Evolutionary conservation across 2,888 invertebrate genomes (phyloP), one percentile per base, ranked within the genome.

Genomic region (Eurois occulta): DNA sequence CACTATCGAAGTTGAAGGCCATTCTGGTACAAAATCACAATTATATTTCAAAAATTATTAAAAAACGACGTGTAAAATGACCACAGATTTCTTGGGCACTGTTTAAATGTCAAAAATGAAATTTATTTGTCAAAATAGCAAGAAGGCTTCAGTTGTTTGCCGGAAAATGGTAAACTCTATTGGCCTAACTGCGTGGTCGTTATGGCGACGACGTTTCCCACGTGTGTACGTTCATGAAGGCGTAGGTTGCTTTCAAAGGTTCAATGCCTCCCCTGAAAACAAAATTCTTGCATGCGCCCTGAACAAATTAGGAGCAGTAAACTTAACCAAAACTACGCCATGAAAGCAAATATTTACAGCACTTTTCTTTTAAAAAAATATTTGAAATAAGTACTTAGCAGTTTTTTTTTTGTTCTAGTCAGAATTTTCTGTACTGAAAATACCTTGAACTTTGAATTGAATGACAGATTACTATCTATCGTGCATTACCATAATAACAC

Each of bases 1-100:
- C 96, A 81, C 96, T 96, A 80, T 96, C 95, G 90, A 96, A 96
- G 89, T 95, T 95, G 86, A 90, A 96, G 72, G 96, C 92, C 96
- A 96, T 96, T 66, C 78, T 88, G 79, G 52, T 66, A 46, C 41
- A 71, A 78, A 77, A 84, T 69, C 87, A 87, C 88, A 80, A 69
- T 81, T 68, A 81, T 65, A 64, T 60, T 35, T 38, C n/a, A 80
- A 73, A 79, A 73, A 76, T 13, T 16, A 72, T 75, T 66, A 11
- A 28, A 28, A 78, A 77, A 75, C 52, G 55, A 18, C 58, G 46
- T 74, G 18, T 60, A 77, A 77, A 84, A 91, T 46, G 90, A 92
- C 92, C 93, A 94, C 94, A 92, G 90, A 80, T 80, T 79, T 86
- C 65, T 86, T 81, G 81, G 88, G 83, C 87, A 86, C 89, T 21